Conservation (phyloP, 1,140 invertebrate genomes). For the fruit fly (Drosophila melanogaster) region DNA sequence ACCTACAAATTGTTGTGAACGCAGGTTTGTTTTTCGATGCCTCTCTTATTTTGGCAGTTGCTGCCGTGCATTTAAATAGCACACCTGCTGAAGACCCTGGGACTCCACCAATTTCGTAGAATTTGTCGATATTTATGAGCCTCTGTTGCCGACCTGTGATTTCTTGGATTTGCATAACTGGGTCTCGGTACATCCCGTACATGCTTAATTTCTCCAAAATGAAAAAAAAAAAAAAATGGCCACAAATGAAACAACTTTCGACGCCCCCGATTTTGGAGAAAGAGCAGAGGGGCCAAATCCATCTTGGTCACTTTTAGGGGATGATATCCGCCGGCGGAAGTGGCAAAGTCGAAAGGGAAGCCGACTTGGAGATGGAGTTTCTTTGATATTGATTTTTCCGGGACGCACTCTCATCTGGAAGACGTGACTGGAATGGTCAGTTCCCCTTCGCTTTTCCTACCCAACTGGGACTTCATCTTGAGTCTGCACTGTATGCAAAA, state of each 20-base stretch:
- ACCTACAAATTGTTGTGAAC: slow-evolving; percentile 26
- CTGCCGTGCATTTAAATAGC: slow-evolving; percentile 69
- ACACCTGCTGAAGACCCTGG: slow-evolving; percentile 67
- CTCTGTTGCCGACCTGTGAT: slow-evolving; percentile 41
- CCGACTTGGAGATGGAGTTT: slow-evolving; percentile 34
- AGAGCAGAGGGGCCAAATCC: background rate
- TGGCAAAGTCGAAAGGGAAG: slow-evolving; percentile 30
- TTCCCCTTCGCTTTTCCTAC: background rate
- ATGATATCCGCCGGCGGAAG: slow-evolving; percentile 39
- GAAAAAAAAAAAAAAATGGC: background rate
- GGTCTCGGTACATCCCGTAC: slow-evolving; percentile 65
- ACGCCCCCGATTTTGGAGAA: slow-evolving; percentile 39
- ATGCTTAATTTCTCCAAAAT: slow-evolving; percentile 61
- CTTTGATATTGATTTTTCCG: slow-evolving; percentile 74
- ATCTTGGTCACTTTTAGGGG: slow-evolving; percentile 27
- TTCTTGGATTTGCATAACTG: slow-evolving; percentile 77
- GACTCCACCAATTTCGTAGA: slow-evolving; percentile 65
- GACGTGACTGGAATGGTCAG: slow-evolving; percentile 63
- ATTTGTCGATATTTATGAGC: slow-evolving; percentile 82
- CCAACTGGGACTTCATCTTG: slow-evolving; percentile 1
- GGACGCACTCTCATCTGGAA: slow-evolving; percentile 38
- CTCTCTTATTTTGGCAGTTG: slow-evolving; percentile 66
- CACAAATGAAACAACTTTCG: slow-evolving; percentile 51
- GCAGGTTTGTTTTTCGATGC: slow-evolving; percentile 17
- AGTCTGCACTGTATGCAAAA: slow-evolving; percentile 66